A percentile compares a stretch with the other conserved stretches of the same genome.
Conservation (phyloP, 1,140 invertebrate genomes). For the Ceratina australensis region DNA sequence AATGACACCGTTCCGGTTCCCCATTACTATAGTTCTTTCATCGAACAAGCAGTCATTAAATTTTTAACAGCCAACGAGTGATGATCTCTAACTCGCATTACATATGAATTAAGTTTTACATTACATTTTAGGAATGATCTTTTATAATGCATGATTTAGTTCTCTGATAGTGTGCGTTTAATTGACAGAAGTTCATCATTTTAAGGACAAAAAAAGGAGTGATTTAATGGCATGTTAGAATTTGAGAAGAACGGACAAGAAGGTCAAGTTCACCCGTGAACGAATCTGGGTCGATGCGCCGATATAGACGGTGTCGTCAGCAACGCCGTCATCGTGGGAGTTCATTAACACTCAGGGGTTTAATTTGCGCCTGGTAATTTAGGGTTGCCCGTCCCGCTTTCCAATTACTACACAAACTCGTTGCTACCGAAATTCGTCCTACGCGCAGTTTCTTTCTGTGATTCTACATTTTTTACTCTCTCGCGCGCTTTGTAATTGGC, state of each 20-base stretch:
- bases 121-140: too few species aligned
- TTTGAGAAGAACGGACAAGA: neutral
- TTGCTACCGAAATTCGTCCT: neutral
- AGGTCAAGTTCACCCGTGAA: conserved; percentile 37
- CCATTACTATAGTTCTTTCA: neutral
- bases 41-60: neutral
- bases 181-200: too few species aligned
- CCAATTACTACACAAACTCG: conserved; percentile 45
- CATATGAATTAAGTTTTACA: too few species aligned
- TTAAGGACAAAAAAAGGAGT: neutral
- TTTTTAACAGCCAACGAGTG: neutral
- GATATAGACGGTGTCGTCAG: conserved; percentile 5
- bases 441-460: conserved; percentile 3
- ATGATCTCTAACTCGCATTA: neutral
- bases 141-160: too few species aligned
- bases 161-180: too few species aligned
- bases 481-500: neutral
- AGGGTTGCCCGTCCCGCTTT: conserved; percentile 34
- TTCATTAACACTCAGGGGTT: conserved; percentile 53
- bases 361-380: conserved; percentile 53
- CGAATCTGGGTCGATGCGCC: conserved; percentile 31
- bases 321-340: neutral
- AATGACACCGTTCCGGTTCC: neutral
- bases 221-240: neutral
- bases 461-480: neutral